Evolutionary conservation across 1,140 invertebrate genomes (phyloP), one percentile per base, ranked within the genome.

Genomic region (Druon quercuslanigerum): DNA sequence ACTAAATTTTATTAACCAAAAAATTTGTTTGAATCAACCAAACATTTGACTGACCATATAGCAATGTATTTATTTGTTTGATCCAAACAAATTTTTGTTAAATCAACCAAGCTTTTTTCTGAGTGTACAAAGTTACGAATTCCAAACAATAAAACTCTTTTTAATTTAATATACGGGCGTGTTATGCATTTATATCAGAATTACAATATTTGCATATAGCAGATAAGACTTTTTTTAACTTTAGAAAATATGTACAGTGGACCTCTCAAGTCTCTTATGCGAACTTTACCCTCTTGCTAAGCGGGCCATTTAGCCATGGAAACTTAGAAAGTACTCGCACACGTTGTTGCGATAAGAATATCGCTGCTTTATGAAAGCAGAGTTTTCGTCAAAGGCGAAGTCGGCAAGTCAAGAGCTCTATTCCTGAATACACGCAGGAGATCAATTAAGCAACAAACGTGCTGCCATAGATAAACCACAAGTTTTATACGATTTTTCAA

Each of bases 401-500:
- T 40, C 14, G 60, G 25, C 60, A 66, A 66, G 60, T 66, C 60
- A 14, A 40, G 25, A 33, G 25, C 25, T 25, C 25, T 16, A 40
- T 13, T 33, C 5, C 60, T 66, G 40, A 66, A 46, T 46, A 46
- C 33, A 40, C 16, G 8, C 60, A 7, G 40, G 60, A 66, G 60
- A 16, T 46, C 13, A 2, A 40, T 20, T 20, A 6, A 46, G 40
- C 8, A 46, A 46, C 40, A 46, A 46, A 11, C 40, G 40, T 54
- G 16, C 9, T 50, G 52, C 72, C 54, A 73, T 75, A 71, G 52
- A 73, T 70, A 72, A n/a, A 25, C 73, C 66, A 51, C 20, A 75
- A 40, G 72, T 73, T 54, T 51, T 19, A 71, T 46, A 50, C 46
- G 46, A 16, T 76, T 74, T 79, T n/a, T n/a, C 8, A 56, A 71